Evolutionary conservation across 2,113 vertebrate species (phyloP), one percentile per base, ranked within the genome.

Genomic region (Aramus guarauna): DNA sequence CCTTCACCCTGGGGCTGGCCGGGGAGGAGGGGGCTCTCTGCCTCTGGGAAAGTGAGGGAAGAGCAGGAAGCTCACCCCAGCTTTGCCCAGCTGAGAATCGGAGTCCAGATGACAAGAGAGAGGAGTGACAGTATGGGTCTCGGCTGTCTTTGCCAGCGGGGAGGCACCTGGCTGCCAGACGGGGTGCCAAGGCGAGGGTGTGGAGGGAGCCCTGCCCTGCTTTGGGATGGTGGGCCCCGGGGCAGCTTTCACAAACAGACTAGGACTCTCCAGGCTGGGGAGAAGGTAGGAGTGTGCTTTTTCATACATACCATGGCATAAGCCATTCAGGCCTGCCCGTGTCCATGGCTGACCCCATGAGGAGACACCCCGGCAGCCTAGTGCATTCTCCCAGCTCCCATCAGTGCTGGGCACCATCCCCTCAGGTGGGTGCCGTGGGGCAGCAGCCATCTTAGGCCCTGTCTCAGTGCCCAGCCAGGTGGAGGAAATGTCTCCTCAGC

Each of bases 91-190:
- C 14, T 26, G 30, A 36, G 11, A 53, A 62, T 9, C 0, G 1
- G 47, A 48, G 27, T 9, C 14, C 2, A 39, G 43, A 39, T 11
- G 29, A 36, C 24, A 37, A 53, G 22, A 20, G 21, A 66, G 14
- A 15, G 14, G 29, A 18, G 5, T 26, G 30, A 29, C 80, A 32
- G 32, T 2, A 7, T 0, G 4, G 8, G 21, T 69, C 41, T 60
- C 8, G 13, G 45, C 21, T 5, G 2, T 12, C 24, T 68, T 76
- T 0, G 2, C 20, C 0, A 1, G 8, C 1, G 1, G 75, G 39
- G 14, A 89, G 22, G 50, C 43, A 53, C 34, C 73, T 56, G 86
- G 86, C 9, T 2, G 15, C 29, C 34, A 1, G 10, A 34, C 2
- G 0, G 29, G 30, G 37, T 72, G 88, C 92, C 85, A 87, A 59